These are phyloP conservation scores for Rutpela maculata DNA, from an alignment of 2,888 invertebrate species.

Conservation along the genomic window DNA sequence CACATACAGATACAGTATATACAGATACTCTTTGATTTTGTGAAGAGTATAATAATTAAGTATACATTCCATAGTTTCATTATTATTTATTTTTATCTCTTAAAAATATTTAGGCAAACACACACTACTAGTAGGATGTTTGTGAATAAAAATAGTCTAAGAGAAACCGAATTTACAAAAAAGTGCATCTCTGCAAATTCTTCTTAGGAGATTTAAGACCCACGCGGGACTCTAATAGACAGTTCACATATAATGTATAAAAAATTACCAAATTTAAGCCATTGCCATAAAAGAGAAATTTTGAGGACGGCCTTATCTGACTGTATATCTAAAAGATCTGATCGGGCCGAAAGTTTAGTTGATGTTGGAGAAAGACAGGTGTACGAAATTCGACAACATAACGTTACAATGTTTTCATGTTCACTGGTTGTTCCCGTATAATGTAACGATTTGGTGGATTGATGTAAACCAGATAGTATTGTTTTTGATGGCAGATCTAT, in stretches of 20 bases:
- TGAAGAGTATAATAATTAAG: too few species aligned
- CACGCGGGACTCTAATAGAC: conserved; percentile 52
- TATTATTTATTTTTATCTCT: too few species aligned
- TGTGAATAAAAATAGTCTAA: neutral
- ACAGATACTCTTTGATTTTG: too few species aligned
- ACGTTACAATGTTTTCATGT: conserved; percentile 62
- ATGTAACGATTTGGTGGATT: conserved; percentile 66
- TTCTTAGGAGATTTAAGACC: conserved; percentile 40
- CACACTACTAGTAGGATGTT: too few species aligned
- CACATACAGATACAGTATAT: too few species aligned
- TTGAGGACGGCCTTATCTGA: conserved; percentile 46
- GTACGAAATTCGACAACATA: conserved; percentile 54
- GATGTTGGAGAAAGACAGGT: conserved; percentile 50
- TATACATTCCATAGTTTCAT: too few species aligned
- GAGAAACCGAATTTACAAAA: neutral
- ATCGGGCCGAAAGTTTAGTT: conserved; percentile 45
- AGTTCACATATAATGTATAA: conserved; percentile 46
- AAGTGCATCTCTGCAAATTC: conserved; percentile 24
- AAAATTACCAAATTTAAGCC: conserved; percentile 43
- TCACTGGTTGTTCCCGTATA: conserved; percentile 65
- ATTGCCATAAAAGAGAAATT: conserved; percentile 55
- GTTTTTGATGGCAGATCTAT: conserved; percentile 64
- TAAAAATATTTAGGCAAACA: too few species aligned
- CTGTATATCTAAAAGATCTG: conserved; percentile 57
- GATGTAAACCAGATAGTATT: conserved; percentile 68